Evolutionary conservation across 1,140 invertebrate species (phyloP).

Genomic region (Antheraea pernyi): DNA sequence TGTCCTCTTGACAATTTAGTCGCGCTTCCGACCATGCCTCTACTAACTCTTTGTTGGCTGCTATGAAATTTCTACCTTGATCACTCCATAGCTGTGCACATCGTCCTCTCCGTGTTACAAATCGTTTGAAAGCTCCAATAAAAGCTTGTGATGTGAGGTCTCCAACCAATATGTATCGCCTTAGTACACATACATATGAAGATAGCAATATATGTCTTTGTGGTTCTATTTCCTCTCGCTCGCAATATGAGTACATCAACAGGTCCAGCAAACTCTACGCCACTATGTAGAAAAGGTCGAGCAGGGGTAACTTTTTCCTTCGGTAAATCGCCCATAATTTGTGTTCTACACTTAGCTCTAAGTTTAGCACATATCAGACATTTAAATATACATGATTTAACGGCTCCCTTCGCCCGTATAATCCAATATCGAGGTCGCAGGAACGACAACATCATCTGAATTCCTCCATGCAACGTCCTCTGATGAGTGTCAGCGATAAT

Average conservation of each 20-base stretch:
- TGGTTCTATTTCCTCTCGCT: too few species aligned
- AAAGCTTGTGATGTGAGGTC: constrained; percentile 24
- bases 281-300: too few species aligned
- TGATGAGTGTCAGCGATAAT: too few species aligned
- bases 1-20: constrained; percentile 16
- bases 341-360: neutral
- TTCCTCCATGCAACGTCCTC: too few species aligned
- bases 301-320: too few species aligned
- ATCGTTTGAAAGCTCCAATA: constrained; percentile 27
- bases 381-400: neutral
- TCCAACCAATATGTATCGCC: constrained; percentile 21
- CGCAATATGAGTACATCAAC: too few species aligned
- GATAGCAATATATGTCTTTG: too few species aligned
- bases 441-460: too few species aligned
- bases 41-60: constrained; percentile 21
- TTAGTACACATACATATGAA: constrained; percentile 29
- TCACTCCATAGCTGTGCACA: constrained; percentile 30
- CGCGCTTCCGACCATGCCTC: constrained; percentile 17
- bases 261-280: too few species aligned
- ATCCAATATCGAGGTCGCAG: too few species aligned
- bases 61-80: constrained; percentile 27
- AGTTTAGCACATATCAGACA: constrained; percentile 6
- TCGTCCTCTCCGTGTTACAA: constrained; percentile 23
- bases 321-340: constrained; percentile 9
- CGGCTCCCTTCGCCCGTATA: neutral